Percentiles rank a stretch among this genome's conserved stretches.
Conservation (phyloP, 1,140 invertebrate genomes). For the Araneus ventricosus region DNA sequence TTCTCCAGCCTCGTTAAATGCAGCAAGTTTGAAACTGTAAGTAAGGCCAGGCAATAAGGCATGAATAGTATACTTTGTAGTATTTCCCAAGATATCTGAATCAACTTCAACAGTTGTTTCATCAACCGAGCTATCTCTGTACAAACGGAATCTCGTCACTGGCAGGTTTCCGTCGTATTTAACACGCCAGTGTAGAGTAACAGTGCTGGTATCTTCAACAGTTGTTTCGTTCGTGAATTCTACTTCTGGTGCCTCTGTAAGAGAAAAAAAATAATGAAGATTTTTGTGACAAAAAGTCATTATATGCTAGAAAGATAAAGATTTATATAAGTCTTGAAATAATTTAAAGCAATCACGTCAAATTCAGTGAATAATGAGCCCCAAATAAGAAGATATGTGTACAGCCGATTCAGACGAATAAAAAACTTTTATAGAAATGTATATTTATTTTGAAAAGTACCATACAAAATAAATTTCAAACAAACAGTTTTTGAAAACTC, state of each 20-base stretch:
- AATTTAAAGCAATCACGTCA: no score
- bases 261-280: not conserved
- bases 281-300: not conserved
- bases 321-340: no score
- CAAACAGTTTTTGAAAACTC: no score
- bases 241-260: slow-evolving; percentile 75
- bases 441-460: no score
- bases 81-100: slow-evolving; percentile 72
- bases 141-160: slow-evolving; percentile 69
- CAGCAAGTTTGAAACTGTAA: slow-evolving; percentile 73
- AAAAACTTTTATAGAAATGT: no score
- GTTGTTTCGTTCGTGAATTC: slow-evolving; percentile 61
- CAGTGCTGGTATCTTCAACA: slow-evolving; percentile 70
- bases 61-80: slow-evolving; percentile 66
- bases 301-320: not conserved
- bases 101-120: slow-evolving; percentile 71
- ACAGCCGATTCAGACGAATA: no score
- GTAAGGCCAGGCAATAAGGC: slow-evolving; percentile 74
- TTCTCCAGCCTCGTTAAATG: slow-evolving; percentile 71
- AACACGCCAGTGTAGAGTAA: slow-evolving; percentile 72
- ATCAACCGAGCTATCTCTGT: slow-evolving; percentile 61
- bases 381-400: no score
- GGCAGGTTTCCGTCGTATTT: slow-evolving; percentile 73
- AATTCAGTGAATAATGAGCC: no score
- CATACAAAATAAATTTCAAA: no score